Conservation (phyloP, 2,113 vertebrate species). For the Melanotaenia duboulayi region DNA sequence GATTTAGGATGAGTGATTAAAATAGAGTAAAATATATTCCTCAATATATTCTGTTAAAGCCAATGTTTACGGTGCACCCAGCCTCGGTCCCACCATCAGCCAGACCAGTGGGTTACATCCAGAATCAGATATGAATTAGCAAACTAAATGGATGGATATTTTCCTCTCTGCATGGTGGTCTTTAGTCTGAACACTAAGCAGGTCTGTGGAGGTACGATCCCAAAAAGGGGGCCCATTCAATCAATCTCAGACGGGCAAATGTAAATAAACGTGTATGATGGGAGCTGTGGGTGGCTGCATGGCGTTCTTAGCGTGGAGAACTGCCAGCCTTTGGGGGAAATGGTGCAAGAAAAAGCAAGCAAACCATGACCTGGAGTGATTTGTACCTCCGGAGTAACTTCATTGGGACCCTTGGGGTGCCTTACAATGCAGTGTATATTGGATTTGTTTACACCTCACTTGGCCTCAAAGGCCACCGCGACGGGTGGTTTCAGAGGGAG, state of each 20-base stretch:
- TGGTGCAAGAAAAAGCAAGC: slow-evolving; percentile 73
- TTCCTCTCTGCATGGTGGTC: slow-evolving; percentile 64
- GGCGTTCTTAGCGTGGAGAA: slow-evolving; percentile 19
- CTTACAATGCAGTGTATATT: slow-evolving; percentile 78
- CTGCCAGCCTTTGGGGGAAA: slow-evolving; percentile 50
- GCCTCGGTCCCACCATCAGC: no score
- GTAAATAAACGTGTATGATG: slow-evolving; percentile 76
- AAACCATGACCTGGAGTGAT: slow-evolving; percentile 75
- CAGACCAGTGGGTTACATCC: no score
- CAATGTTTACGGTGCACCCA: no score
- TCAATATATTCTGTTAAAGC: no score
- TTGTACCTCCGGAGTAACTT: slow-evolving; percentile 76
- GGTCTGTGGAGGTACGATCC: slow-evolving; percentile 59
- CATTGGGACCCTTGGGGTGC: slow-evolving; percentile 67
- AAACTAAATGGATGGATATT: slow-evolving; percentile 32
- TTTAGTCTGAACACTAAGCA: slow-evolving; percentile 70
- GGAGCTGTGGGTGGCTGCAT: slow-evolving; percentile 58
- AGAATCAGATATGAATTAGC: slow-evolving; percentile 29
- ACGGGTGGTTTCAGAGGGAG: slow-evolving; percentile 73
- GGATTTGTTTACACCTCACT: slow-evolving; percentile 84
- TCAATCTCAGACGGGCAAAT: slow-evolving; percentile 70
- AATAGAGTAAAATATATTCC: no score
- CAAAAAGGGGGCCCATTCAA: slow-evolving; percentile 64
- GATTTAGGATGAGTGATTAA: no score
- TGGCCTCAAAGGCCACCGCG: slow-evolving; percentile 75